A percentile compares a stretch with the other conserved stretches of the same genome.
Conservation (phyloP, 2,113 vertebrate genomes). For the Ailurus styani region DNA sequence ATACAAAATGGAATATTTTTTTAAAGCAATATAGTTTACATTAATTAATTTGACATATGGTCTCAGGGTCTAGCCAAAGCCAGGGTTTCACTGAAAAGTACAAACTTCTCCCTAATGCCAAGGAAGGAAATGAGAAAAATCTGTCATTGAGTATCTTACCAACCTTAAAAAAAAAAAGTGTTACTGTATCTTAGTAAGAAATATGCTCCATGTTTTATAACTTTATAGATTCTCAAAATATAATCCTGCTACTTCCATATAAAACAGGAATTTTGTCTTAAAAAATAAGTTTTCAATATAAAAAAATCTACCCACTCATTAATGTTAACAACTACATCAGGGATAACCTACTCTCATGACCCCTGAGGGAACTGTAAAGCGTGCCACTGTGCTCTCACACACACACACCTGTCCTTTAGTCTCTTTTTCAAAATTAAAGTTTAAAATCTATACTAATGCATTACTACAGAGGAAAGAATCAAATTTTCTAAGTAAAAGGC, state of each 20-base stretch:
- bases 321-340: not conserved
- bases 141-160: not conserved
- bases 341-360: not conserved
- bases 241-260: not conserved
- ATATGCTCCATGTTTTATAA: not conserved
- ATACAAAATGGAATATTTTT: not conserved
- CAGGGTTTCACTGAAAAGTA: not conserved
- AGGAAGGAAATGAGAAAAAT: constrained; percentile 48
- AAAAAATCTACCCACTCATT: not conserved
- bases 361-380: not conserved
- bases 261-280: not conserved
- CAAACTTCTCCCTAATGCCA: constrained; percentile 15
- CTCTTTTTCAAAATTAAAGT: not conserved
- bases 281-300: not conserved
- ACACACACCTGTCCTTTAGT: not conserved
- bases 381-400: rapidly evolving
- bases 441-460: not conserved
- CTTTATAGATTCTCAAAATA: not conserved
- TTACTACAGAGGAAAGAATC: not conserved
- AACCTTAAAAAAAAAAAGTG: not conserved
- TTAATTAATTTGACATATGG: constrained; percentile 53
- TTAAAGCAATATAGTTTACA: not conserved
- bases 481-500: not conserved
- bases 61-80: constrained; percentile 19
- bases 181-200: not conserved